Evolutionary conservation across 2,888 invertebrate genomes (phyloP).

Genomic region (Capitulum mitella): DNA sequence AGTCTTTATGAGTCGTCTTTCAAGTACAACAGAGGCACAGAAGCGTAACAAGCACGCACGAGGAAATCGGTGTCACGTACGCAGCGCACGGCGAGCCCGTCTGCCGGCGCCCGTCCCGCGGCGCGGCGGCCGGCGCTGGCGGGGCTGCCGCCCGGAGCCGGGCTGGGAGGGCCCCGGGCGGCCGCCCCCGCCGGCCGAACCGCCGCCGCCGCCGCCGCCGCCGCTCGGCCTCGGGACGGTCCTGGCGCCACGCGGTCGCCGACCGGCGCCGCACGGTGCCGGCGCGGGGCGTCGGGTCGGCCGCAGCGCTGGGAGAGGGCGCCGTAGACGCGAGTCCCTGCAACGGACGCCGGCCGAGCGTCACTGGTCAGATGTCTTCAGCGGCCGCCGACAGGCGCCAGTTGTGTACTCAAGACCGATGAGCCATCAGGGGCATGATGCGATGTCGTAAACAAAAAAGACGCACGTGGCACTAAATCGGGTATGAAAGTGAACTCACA

Average conservation of each 20-base stretch:
- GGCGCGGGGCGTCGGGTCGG: neutral
- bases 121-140: neutral
- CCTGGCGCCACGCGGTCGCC: no score
- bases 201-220: neutral
- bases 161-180: slow-evolving; percentile 25
- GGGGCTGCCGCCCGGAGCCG: slow-evolving; percentile 20
- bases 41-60: neutral
- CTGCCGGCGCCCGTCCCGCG: neutral
- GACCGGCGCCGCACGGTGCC: neutral
- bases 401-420: no score
- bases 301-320: no score
- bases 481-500: no score
- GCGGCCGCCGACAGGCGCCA: no score
- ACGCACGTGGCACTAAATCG: no score
- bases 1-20: slow-evolving; percentile 7
- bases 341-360: no score
- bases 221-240: no score
- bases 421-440: no score
- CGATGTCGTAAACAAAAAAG: no score
- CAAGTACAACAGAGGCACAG: slow-evolving; percentile 11
- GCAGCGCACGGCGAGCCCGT: neutral
- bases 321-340: no score
- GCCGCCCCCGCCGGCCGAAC: slow-evolving; percentile 8
- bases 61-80: neutral
- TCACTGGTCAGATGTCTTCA: no score